Evolutionary conservation across 2,888 invertebrate species (phyloP).

Genomic region (Pyrochroa serraticornis): DNA sequence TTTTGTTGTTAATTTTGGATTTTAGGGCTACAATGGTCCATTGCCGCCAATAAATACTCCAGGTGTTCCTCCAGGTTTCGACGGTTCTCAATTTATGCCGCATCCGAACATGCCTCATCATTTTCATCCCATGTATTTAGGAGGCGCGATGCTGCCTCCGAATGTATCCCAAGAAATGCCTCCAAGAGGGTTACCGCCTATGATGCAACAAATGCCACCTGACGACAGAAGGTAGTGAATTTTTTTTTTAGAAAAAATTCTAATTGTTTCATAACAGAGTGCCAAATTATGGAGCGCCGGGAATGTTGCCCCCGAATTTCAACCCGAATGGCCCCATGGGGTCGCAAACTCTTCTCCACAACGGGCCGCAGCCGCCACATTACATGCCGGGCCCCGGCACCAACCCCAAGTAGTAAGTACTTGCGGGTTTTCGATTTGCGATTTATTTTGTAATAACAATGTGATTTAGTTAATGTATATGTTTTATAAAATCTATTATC

Average conservation of each 20-base stretch:
- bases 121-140: slow-evolving; percentile 12
- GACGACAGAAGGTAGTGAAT: slow-evolving; percentile 21
- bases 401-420: slow-evolving; percentile 38
- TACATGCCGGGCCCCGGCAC: slow-evolving; percentile 40
- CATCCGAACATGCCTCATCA: slow-evolving; percentile 16
- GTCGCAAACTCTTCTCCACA: slow-evolving; percentile 32
- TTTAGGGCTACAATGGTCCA: background rate
- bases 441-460: slow-evolving; percentile 20
- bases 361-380: slow-evolving; percentile 38
- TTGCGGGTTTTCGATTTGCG: slow-evolving; percentile 2
- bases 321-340: slow-evolving; percentile 21
- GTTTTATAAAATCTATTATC: slow-evolving; percentile 29
- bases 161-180: background rate
- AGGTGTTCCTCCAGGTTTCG: too few relatives aligned
- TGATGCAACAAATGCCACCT: slow-evolving; percentile 23
- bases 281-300: slow-evolving; percentile 18
- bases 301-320: slow-evolving; percentile 26
- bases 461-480: slow-evolving; percentile 30
- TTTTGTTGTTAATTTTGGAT: background rate
- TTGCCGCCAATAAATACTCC: background rate
- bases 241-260: too few relatives aligned
- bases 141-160: slow-evolving; percentile 4
- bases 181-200: slow-evolving; percentile 13
- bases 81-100: background rate
- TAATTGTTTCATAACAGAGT: slow-evolving; percentile 7